Evolutionary conservation across 2,888 invertebrate species (phyloP).

Genomic region (Cephus runcator): DNA sequence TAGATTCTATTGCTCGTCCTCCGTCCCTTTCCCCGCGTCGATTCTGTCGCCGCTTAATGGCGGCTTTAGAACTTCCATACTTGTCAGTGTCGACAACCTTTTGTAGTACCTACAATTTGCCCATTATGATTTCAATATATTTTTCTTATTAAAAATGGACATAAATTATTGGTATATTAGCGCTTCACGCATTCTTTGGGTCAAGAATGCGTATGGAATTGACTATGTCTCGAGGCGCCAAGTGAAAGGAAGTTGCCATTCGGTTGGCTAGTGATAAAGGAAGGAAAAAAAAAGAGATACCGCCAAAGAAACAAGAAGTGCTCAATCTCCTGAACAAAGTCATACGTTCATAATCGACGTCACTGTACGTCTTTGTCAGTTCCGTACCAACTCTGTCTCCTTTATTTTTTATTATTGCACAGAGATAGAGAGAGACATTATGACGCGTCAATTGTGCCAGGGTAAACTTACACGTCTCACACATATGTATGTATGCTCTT

Average conservation of each 20-base stretch:
- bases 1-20: not conserved
- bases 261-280: not conserved
- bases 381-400: not conserved
- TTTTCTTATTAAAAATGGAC: not conserved
- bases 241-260: not conserved
- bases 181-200: not conserved
- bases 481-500: not conserved
- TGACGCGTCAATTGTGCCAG: not conserved
- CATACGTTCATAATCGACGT: not conserved
- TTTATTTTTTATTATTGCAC: not conserved
- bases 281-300: not conserved
- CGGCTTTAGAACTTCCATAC: not conserved
- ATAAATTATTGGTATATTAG: not conserved
- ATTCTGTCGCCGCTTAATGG: not conserved
- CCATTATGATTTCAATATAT: not conserved
- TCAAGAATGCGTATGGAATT: not conserved
- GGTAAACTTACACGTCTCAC: not conserved
- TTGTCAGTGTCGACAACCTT: not conserved
- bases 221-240: not conserved
- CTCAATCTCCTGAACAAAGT: not conserved
- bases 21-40: not conserved
- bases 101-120: not conserved
- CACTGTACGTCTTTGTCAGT: not conserved
- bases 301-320: not conserved
- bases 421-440: not conserved